Evolutionary conservation across 2,113 vertebrate species (phyloP).

Genomic region (Isichthys henryi): DNA sequence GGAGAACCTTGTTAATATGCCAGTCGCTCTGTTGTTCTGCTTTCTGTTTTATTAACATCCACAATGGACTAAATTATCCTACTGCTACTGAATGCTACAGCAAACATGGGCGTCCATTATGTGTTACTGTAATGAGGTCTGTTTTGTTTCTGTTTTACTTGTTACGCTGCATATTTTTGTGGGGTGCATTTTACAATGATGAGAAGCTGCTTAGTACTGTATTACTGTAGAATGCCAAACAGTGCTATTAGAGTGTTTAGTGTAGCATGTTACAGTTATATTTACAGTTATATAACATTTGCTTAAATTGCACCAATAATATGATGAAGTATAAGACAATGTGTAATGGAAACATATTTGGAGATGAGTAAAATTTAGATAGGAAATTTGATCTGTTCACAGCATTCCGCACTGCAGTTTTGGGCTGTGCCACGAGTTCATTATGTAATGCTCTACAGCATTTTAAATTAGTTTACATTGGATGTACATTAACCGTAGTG

Average conservation of each 20-base stretch:
- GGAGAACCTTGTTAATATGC: conserved; percentile 18
- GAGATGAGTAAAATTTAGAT: neutral
- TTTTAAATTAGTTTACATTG: neutral
- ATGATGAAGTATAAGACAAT: neutral
- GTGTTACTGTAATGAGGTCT: neutral
- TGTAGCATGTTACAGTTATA: neutral
- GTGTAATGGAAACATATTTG: neutral
- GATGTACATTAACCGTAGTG: neutral
- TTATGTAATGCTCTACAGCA: neutral
- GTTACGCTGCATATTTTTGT: neutral
- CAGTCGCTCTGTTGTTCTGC: conserved; percentile 14
- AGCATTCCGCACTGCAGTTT: neutral
- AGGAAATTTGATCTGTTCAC: neutral
- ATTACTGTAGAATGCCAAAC: neutral
- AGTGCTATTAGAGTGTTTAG: neutral
- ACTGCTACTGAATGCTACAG: conserved; percentile 24
- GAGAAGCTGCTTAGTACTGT: neutral
- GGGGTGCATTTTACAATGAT: neutral
- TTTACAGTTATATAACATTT: neutral
- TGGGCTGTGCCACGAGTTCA: neutral
- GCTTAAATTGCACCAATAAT: neutral
- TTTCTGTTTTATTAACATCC: conserved; percentile 27
- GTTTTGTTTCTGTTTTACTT: neutral
- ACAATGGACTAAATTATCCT: conserved; percentile 20
- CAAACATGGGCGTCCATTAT: neutral